phyloP scores from a whole-genome alignment of 2,113 vertebrate genomes.

The Monarcha castaneiventris region DNA sequence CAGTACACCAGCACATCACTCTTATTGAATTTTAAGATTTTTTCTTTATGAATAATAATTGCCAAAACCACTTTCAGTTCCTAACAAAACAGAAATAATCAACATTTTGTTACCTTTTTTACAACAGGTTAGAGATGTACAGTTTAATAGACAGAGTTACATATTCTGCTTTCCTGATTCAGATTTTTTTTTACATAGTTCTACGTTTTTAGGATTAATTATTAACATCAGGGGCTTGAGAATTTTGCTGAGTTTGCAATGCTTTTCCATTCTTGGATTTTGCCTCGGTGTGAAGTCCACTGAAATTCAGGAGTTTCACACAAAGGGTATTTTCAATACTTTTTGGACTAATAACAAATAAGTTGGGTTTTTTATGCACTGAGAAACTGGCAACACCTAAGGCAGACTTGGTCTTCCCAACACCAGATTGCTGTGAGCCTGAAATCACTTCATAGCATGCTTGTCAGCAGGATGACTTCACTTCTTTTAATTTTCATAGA shows the following conservation, averaged over 20 bases:
- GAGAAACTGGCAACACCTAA: neutral
- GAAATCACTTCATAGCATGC: neutral
- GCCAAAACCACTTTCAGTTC: neutral
- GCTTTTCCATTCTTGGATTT: neutral
- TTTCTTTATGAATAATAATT: neutral
- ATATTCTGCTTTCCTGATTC: neutral
- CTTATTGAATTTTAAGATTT: neutral
- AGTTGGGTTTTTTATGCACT: neutral
- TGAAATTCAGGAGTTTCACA: neutral
- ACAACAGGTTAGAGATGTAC: neutral
- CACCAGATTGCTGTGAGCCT: neutral
- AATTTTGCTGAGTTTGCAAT: neutral
- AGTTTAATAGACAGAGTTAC: neutral
- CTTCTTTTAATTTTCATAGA: neutral
- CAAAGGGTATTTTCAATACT: neutral
- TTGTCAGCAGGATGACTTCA: neutral
- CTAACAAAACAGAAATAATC: neutral
- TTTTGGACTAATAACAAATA: neutral
- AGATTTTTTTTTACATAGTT: neutral
- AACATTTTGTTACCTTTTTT: neutral
- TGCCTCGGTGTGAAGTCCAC: neutral
- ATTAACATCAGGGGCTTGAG: neutral
- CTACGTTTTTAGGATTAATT: neutral
- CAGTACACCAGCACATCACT: neutral
- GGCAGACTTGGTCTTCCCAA: neutral